These are phyloP conservation scores for Psophia crepitans DNA, from an alignment of 2,113 vertebrate species.

Conservation along the genomic window DNA sequence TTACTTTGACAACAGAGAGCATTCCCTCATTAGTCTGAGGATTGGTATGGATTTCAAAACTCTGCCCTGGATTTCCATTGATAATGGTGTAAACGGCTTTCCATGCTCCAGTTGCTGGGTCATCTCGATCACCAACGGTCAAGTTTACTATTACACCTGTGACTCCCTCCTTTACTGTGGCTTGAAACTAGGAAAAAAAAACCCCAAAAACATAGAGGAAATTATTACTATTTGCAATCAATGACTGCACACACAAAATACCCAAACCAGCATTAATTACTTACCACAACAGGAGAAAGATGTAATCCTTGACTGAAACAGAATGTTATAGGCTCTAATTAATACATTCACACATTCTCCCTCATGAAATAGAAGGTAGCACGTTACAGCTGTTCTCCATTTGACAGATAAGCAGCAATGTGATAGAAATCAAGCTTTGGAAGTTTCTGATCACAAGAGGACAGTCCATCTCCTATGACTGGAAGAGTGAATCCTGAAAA, in stretches of 20 bases:
- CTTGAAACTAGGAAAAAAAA: slow-evolving; percentile 83
- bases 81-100: slow-evolving; percentile 93
- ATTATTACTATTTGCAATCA: not conserved
- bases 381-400: not conserved
- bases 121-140: slow-evolving; percentile 90
- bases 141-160: slow-evolving; percentile 91
- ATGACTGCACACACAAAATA: not conserved
- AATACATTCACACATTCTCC: slow-evolving; percentile 21
- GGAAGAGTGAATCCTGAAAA: not conserved
- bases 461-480: not conserved
- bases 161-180: slow-evolving; percentile 86
- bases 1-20: slow-evolving; percentile 94
- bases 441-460: not conserved
- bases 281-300: not conserved
- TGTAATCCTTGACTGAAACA: not conserved
- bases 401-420: slow-evolving; percentile 21
- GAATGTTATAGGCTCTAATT: not conserved
- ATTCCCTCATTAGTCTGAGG: slow-evolving; percentile 95
- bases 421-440: slow-evolving; percentile 28
- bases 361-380: not conserved
- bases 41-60: slow-evolving; percentile 94
- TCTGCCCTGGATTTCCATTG: slow-evolving; percentile 89
- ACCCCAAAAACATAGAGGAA: not conserved
- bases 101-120: slow-evolving; percentile 89
- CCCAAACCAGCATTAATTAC: slow-evolving; percentile 18